phyloP scores from a whole-genome alignment of 92 coral and sea anemone genomes.

The Palythoa caribaeorum region DNA sequence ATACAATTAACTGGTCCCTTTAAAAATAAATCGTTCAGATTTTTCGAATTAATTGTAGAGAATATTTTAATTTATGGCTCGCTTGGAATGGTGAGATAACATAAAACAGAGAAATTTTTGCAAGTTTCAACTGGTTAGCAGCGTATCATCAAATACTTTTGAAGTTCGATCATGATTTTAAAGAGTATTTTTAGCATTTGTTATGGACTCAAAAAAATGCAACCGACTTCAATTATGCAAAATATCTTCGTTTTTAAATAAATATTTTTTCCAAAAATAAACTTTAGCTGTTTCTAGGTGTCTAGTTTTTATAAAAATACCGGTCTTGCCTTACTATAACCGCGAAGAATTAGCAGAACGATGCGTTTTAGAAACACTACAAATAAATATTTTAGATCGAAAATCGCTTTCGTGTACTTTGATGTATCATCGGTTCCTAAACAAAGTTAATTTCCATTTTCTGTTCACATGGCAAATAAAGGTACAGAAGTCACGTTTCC shows the following conservation, averaged over 20 bases:
- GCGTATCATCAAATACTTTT: not conserved
- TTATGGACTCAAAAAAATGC: slow-evolving; percentile 13
- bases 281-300: not conserved
- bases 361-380: not conserved
- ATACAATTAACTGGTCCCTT: too few species aligned
- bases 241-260: not conserved
- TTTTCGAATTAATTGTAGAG: too few species aligned
- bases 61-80: too few species aligned
- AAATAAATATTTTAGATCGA: not conserved
- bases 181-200: not conserved
- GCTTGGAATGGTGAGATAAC: too few species aligned
- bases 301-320: not conserved
- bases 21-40: too few species aligned
- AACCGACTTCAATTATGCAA: not conserved
- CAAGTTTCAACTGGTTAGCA: not conserved
- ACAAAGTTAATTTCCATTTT: not conserved
- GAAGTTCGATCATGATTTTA: too few species aligned
- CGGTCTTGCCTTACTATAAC: too few species aligned
- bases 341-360: not conserved
- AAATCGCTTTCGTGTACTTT: not conserved
- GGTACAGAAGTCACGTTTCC: not conserved
- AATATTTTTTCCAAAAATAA: not conserved
- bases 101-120: too few species aligned
- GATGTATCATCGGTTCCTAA: not conserved
- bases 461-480: not conserved